A percentile compares a stretch with the other conserved stretches of the same genome.
Evolutionary conservation across 2,888 invertebrate species (phyloP).

Genomic region (Platycnemis pennipes): DNA sequence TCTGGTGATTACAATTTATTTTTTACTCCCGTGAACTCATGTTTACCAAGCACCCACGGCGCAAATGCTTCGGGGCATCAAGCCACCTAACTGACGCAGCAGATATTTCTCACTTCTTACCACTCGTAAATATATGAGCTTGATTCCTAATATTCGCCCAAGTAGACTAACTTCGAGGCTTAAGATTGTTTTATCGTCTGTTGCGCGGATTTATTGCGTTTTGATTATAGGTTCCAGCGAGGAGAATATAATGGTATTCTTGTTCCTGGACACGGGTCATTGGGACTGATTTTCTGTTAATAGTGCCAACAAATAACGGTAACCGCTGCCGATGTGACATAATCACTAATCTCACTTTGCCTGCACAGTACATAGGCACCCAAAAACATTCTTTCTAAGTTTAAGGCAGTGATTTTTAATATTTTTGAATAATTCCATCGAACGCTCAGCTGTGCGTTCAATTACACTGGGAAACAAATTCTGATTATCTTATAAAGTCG

Average conservation of each 20-base stretch:
- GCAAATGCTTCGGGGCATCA: neutral
- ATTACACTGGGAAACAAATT: too few species aligned
- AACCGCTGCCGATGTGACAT: neutral
- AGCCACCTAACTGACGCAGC: neutral
- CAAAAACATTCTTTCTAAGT: neutral
- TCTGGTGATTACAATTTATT: neutral
- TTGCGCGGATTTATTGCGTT: neutral
- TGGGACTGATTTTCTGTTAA: neutral
- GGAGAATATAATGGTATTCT: neutral
- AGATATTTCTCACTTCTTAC: neutral
- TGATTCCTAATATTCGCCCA: neutral
- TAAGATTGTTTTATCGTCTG: constrained; percentile 15
- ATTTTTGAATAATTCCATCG: too few species aligned
- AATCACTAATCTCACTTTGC: neutral
- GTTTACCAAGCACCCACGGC: neutral
- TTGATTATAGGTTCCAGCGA: neutral
- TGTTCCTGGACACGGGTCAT: constrained; percentile 5
- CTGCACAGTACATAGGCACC: neutral
- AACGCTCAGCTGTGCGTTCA: too few species aligned
- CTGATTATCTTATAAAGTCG: too few species aligned
- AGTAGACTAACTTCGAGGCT: neutral
- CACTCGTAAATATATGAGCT: neutral
- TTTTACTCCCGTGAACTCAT: neutral
- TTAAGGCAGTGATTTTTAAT: too few species aligned
- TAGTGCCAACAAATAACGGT: neutral